phyloP scores from a whole-genome alignment of 2,113 vertebrate species.

The Toxotes chatareus region DNA sequence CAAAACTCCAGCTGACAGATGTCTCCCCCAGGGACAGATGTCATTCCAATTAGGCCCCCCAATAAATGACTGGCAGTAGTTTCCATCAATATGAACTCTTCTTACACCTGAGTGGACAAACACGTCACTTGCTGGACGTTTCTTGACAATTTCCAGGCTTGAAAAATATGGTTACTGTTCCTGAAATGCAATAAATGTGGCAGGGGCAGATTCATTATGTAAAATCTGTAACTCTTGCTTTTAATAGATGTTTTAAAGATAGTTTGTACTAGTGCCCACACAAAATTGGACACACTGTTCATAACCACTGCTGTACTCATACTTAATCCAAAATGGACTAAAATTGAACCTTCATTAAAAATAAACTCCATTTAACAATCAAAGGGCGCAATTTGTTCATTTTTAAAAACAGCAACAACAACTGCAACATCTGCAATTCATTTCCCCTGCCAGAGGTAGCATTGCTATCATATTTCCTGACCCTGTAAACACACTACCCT shows the following conservation, averaged over 20 bases:
- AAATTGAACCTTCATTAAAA: background rate
- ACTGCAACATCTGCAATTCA: background rate
- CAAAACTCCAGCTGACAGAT: background rate
- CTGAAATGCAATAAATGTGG: background rate
- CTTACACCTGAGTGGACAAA: slow-evolving; percentile 4
- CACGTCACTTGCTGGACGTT: background rate
- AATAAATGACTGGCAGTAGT: slow-evolving; percentile 35
- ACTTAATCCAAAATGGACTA: background rate
- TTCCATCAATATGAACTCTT: slow-evolving; percentile 1
- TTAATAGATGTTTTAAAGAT: background rate
- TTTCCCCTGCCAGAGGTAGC: background rate
- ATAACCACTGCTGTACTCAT: background rate
- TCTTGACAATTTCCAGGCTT: background rate
- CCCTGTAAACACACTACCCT: background rate
- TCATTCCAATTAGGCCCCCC: background rate
- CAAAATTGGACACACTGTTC: background rate
- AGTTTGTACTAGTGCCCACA: no score
- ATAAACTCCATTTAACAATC: background rate
- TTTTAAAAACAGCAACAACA: background rate
- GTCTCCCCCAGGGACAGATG: slow-evolving; percentile 26
- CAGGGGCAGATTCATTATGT: background rate
- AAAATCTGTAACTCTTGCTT: background rate
- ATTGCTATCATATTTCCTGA: background rate
- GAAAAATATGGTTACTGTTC: no score
- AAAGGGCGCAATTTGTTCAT: background rate